Evolutionary conservation across 2,888 invertebrate species (phyloP).

Genomic region (Parthenolecanium corni): DNA sequence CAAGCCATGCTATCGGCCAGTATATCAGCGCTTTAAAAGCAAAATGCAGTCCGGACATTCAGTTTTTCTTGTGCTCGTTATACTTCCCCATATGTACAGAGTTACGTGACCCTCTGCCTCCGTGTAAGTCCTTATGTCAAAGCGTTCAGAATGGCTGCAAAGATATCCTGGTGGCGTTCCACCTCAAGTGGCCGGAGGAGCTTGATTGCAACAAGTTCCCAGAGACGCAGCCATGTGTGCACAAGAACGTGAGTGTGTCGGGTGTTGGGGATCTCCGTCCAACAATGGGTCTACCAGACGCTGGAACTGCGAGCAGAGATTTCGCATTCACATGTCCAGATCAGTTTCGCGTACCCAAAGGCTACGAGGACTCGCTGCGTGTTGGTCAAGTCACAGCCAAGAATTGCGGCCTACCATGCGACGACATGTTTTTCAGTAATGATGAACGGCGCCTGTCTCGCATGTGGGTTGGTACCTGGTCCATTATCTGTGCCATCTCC

Average conservation of each 20-base stretch:
- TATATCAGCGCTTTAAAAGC: conserved; percentile 90
- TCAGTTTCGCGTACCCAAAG: conserved; percentile 68
- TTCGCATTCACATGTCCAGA: conserved; percentile 78
- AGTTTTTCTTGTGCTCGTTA: conserved; percentile 89
- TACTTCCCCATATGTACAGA: conserved; percentile 95
- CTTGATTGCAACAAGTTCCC: conserved; percentile 81
- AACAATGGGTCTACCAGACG: no score
- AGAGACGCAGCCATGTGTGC: conserved; percentile 62
- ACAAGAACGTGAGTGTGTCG: conserved; percentile 61
- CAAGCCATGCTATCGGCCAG: conserved; percentile 82
- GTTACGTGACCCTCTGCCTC: conserved; percentile 75
- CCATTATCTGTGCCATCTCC: conserved; percentile 74
- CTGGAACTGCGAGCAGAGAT: conserved; percentile 42
- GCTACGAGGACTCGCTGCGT: conserved; percentile 66
- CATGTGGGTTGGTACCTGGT: conserved; percentile 90
- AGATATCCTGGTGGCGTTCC: conserved; percentile 69
- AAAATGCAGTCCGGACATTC: conserved; percentile 84
- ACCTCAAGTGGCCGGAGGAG: conserved; percentile 79
- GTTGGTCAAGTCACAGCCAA: conserved; percentile 60
- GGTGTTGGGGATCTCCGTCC: no score
- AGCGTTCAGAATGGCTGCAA: conserved; percentile 82
- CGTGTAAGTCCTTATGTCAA: conserved; percentile 79
- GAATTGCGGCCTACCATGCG: conserved; percentile 83
- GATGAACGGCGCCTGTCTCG: conserved; percentile 70
- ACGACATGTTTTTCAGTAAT: conserved; percentile 80